Percentiles rank a stretch among this genome's conserved stretches.
Conservation (phyloP, 2,797 vertebrate genomes). For the Brachyalestes nurse region DNA sequence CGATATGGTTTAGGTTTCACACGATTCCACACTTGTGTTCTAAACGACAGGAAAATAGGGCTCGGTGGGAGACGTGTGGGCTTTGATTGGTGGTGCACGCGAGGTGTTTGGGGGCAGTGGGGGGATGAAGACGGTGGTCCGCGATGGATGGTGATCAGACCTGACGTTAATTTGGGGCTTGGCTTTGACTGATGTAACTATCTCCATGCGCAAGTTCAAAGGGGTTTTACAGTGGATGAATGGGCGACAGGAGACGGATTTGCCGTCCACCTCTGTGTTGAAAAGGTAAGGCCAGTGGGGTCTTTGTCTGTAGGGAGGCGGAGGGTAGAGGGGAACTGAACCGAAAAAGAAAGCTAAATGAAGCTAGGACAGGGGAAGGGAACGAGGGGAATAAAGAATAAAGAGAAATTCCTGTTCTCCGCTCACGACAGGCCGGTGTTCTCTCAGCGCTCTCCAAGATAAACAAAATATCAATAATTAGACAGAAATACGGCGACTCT, state of each 20-base stretch:
- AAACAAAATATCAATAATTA: slow-evolving; percentile 35
- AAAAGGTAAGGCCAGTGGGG: slow-evolving; percentile 61
- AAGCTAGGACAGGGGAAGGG: slow-evolving; percentile 13
- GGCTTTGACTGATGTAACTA: slow-evolving; percentile 80
- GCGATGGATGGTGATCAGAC: slow-evolving; percentile 76
- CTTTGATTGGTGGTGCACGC: slow-evolving; percentile 75
- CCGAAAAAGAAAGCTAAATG: slow-evolving; percentile 42
- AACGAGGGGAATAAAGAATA: slow-evolving; percentile 20
- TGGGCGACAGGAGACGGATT: slow-evolving; percentile 75
- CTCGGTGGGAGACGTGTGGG: slow-evolving; percentile 75
- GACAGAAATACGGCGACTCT: background rate
- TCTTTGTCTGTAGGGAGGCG: slow-evolving; percentile 41
- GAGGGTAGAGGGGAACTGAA: slow-evolving; percentile 37
- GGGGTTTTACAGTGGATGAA: slow-evolving; percentile 71
- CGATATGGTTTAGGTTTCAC: slow-evolving; percentile 77
- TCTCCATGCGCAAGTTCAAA: slow-evolving; percentile 72
- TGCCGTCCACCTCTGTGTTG: slow-evolving; percentile 63
- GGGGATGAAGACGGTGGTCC: slow-evolving; percentile 63
- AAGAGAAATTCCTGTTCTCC: slow-evolving; percentile 11
- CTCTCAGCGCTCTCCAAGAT: slow-evolving; percentile 12
- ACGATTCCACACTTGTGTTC: slow-evolving; percentile 79
- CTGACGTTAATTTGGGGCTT: slow-evolving; percentile 74
- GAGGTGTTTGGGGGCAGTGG: slow-evolving; percentile 62
- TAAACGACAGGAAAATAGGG: slow-evolving; percentile 75
- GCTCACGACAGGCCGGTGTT: background rate